Conservation (phyloP, 2,888 invertebrate species). For the Pristionchus arcanus region DNA sequence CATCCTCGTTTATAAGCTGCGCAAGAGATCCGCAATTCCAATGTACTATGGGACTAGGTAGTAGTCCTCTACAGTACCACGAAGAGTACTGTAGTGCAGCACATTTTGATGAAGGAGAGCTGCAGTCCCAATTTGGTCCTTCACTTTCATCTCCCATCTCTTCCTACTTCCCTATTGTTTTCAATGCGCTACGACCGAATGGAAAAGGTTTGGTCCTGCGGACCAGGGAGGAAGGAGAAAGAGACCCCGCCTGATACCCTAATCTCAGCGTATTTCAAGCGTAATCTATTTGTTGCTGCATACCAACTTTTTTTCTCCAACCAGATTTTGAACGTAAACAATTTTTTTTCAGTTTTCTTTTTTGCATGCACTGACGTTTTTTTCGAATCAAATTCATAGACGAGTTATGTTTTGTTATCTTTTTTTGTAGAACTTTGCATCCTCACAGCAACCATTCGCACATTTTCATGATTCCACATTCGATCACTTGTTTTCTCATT, state of each 20-base stretch:
- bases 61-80: not conserved
- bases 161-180: conserved; percentile 9
- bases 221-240: not conserved
- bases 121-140: not conserved
- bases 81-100: not conserved
- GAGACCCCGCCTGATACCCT: conserved; percentile 33
- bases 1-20: conserved; percentile 27
- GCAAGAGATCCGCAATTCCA: not conserved
- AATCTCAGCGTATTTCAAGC: not conserved
- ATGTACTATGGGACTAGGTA: not conserved
- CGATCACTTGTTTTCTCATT: not conserved
- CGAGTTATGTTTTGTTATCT: too few relatives aligned
- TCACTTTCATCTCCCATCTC: not conserved
- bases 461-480: not conserved
- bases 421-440: not conserved
- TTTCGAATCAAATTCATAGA: not conserved
- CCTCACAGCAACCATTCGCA: not conserved
- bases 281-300: conserved; percentile 13
- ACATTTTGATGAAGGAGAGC: not conserved
- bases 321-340: not conserved
- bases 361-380: not conserved
- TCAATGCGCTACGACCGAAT: conserved; percentile 1
- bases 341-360: not conserved
- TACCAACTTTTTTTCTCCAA: not conserved
- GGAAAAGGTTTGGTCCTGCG: not conserved